These are phyloP conservation scores for Spatulosminthurus flaviceps DNA, from an alignment of 2,888 invertebrate genomes.

Conservation along the genomic window DNA sequence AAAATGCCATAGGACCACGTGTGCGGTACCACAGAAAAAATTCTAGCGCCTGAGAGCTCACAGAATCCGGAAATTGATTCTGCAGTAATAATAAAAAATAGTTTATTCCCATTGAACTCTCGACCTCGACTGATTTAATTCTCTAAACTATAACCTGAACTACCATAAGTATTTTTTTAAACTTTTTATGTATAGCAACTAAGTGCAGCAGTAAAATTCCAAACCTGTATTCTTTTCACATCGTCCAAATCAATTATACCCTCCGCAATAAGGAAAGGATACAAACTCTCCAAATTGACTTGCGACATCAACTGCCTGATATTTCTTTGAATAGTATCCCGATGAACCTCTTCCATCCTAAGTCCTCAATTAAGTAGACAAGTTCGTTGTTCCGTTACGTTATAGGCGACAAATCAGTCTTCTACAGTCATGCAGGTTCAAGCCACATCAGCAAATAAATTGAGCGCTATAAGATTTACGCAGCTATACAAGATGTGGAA, in stretches of 20 bases:
- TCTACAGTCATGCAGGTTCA: too few relatives aligned
- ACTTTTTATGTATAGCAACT: too few relatives aligned
- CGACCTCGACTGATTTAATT: background rate
- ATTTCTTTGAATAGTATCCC: background rate
- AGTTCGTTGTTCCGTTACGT: too few relatives aligned
- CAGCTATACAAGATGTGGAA: too few relatives aligned
- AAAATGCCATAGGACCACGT: constrained; percentile 57
- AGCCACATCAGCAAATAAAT: too few relatives aligned
- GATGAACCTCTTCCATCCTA: constrained; percentile 19
- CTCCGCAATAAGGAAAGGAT: background rate
- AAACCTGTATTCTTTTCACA: background rate
- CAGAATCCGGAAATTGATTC: background rate
- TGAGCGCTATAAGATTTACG: too few relatives aligned
- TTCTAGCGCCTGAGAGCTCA: constrained; percentile 51
- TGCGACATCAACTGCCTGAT: background rate
- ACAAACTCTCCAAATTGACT: background rate
- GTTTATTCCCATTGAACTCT: background rate
- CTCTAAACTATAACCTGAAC: background rate
- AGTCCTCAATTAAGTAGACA: too few relatives aligned
- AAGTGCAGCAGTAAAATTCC: background rate
- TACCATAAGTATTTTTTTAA: too few relatives aligned
- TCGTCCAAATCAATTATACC: background rate
- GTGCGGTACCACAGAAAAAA: constrained; percentile 58
- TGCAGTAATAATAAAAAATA: background rate
- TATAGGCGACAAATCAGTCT: too few relatives aligned